Evolutionary conservation across 2,113 vertebrate species (phyloP), one percentile per base, ranked within the genome.

Genomic region (Eira barbara): DNA sequence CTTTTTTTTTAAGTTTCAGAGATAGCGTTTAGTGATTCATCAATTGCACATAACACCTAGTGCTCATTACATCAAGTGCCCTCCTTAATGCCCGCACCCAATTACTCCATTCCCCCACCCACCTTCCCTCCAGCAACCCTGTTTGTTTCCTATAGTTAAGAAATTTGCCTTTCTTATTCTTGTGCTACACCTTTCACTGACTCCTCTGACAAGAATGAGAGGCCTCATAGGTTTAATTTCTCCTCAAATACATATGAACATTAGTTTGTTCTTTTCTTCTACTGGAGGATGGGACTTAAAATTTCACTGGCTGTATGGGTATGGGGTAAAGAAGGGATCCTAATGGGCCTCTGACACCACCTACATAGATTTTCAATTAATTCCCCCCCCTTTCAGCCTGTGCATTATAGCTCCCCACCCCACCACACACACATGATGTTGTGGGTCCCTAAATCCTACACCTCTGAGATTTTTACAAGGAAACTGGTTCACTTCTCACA

Each of bases 401-500:
- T 63, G 45, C 80, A 45, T 85, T 61, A 49, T 15, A 78, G 39
- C 23, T 20, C 11, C 10, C 9, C 17, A 6, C 12, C 12, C 34
- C 45, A 36, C 76, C 39, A 31, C 42, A 78, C 29, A 78, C 36
- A 45, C 13, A 47, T 31, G 14, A 78, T 47, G 42, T 29, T 84
- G 20, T 63, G 36, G 82, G 67, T 29, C 49, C 93, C 74, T 79
- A 83, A 92, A 89, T 71, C 31, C 55, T 73, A 18, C 81, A 39
- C 57, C 73, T 85, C 78, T 29, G 45, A 57, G 39, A 36, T 78
- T 93, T 94, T 84, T 61, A 91, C n/a, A 86, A 27, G 36, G 15
- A 96, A 97, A 90, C 20, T 20, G 45, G 6, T 67, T 92, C 61
- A 65, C 34, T 90, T 96, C 65, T 94, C 49, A 90, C 3, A 93